Base-by-base conservation (phyloP, 2,888 invertebrate species). In the Chrysina gloriosa region DNA sequence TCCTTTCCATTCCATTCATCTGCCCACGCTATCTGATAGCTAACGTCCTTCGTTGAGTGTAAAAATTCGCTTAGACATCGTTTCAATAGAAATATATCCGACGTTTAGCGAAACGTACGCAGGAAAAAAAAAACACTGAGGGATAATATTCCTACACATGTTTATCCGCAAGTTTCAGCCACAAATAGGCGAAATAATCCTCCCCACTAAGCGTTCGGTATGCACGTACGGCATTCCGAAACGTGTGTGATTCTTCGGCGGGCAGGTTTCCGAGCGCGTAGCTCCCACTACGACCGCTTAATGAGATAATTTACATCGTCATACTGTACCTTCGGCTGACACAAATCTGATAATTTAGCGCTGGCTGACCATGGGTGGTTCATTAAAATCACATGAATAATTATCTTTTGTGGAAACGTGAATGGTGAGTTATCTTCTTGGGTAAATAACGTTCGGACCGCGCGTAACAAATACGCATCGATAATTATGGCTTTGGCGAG, bases 261-360 rank as follows among this genome's bases (percentile, higher is more conserved):
- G 54, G 47, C 65, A 7, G 42, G 65, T 47, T 45, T 45, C 65
- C 56, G 56, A 56, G 56, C 68, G 71, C 70, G 42, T 11, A 58
- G 58, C 58, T 58, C 58, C 58, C 58, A 58, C 58, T 42, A 58
- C 56, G 9, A 25, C 11, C 39, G 39, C 58, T 58, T 58, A 71
- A 72, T 75, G 72, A 73, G 71, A 72, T 75, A 76, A 76, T 76
- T 76, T 75, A 76, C 75, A 73, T 69, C 71, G 69, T 70, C 70
- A 71, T 71, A 72, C 74, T 27, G 58, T 73, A 72, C 71, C 73
- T 72, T 73, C 74, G 70, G 74, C 73, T 72, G 75, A 75, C 75
- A 74, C 73, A 76, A 76, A 76, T 76, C 75, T 73, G 74, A 73
- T 76, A 75, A 76, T 76, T 76, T 76, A 76, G 72, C 70, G 70